phyloP scores from a whole-genome alignment of 2,888 invertebrate genomes.

The Mimachlamys varia region DNA sequence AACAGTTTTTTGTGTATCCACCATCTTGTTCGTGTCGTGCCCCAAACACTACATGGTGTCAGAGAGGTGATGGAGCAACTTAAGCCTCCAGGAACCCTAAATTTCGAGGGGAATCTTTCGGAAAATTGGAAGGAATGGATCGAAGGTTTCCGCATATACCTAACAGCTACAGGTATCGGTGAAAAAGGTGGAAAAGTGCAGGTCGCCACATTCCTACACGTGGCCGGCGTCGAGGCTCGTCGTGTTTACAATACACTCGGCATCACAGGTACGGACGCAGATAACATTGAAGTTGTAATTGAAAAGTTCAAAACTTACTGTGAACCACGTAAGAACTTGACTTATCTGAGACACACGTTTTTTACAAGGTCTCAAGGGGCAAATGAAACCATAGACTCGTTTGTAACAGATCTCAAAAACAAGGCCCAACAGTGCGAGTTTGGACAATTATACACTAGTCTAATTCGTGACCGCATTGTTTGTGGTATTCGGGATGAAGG shows the following conservation, averaged over 20 bases:
- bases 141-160: constrained; percentile 38
- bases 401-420: not conserved
- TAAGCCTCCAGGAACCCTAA: constrained; percentile 41
- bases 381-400: constrained; percentile 40
- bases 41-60: too few relatives aligned
- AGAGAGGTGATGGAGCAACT: constrained; percentile 41
- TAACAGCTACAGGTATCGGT: constrained; percentile 43
- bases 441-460: constrained; percentile 38
- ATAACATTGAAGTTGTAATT: too few relatives aligned
- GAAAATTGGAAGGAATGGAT: constrained; percentile 46
- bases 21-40: too few relatives aligned
- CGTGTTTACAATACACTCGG: constrained; percentile 49
- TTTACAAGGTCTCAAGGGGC: constrained; percentile 35
- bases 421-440: constrained; percentile 45
- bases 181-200: constrained; percentile 43
- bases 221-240: constrained; percentile 39
- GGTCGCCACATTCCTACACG: constrained; percentile 47
- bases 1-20: too few relatives aligned
- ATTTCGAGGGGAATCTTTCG: constrained; percentile 41
- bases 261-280: constrained; percentile 17
- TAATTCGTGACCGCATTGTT: constrained; percentile 46
- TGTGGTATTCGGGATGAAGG: constrained; percentile 37
- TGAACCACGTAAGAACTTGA: constrained; percentile 44
- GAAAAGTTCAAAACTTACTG: constrained; percentile 47
- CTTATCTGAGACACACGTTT: constrained; percentile 49